Conservation (phyloP, 2,113 vertebrate species). For the Actinemys pallida region DNA sequence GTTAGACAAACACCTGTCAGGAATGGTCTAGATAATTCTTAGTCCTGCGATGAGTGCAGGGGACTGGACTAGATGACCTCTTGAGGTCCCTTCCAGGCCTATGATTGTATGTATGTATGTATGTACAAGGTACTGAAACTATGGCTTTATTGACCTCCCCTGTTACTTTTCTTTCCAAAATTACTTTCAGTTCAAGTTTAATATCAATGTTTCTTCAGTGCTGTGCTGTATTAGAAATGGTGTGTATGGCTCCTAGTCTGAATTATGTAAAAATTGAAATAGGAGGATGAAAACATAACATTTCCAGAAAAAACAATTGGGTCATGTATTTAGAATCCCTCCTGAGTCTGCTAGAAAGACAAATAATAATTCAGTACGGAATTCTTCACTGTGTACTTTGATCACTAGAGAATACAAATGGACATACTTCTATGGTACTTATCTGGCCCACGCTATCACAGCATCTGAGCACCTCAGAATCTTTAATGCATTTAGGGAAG, state of each 20-base stretch:
- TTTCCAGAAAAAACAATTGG: conserved; percentile 55
- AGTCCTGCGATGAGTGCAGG: no score
- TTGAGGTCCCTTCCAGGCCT: no score
- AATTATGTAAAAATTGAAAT: conserved; percentile 42
- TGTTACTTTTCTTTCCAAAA: not conserved
- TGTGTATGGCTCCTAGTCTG: not conserved
- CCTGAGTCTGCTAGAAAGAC: conserved; percentile 28
- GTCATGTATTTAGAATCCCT: conserved; percentile 58
- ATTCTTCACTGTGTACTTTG: not conserved
- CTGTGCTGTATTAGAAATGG: not conserved
- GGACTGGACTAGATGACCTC: no score
- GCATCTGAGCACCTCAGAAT: not conserved
- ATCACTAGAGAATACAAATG: not conserved
- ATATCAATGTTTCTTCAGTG: not conserved
- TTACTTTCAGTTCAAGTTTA: not conserved
- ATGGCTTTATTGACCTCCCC: not conserved
- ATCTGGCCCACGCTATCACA: not conserved
- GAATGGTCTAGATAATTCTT: no score
- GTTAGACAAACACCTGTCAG: no score
- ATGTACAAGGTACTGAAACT: not conserved
- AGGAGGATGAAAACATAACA: conserved; percentile 55
- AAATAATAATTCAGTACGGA: conserved; percentile 19
- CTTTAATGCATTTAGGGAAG: not conserved
- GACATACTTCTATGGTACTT: accelerated
- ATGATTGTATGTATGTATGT: not conserved